Evolutionary conservation across 1,140 invertebrate species (phyloP).

Genomic region (Conopomorpha cramerella): DNA sequence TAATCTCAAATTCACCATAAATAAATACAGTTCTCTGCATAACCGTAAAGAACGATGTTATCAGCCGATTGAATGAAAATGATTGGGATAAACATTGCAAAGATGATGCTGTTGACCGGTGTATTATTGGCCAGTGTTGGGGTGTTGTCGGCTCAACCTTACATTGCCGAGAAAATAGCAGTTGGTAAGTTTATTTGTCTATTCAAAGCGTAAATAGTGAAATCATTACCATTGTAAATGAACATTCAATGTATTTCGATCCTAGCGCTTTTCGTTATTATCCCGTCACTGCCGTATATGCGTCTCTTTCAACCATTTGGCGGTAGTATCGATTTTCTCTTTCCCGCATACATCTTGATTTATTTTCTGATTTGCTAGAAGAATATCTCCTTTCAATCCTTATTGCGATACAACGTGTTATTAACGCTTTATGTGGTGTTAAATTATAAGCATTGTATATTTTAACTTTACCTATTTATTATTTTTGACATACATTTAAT

Average conservation of each 20-base stretch:
- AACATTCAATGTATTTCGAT: background rate
- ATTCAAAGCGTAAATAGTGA: background rate
- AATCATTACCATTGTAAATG: background rate
- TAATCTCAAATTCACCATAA: slow-evolving; percentile 12
- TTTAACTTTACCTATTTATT: too few relatives aligned
- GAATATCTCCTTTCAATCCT: too few relatives aligned
- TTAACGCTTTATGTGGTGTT: too few relatives aligned
- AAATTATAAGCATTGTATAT: too few relatives aligned
- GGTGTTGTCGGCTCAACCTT: slow-evolving; percentile 28
- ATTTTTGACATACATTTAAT: too few relatives aligned
- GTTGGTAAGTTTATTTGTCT: slow-evolving; percentile 34
- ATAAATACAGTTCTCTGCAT: background rate
- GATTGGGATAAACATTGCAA: slow-evolving; percentile 6
- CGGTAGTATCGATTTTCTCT: too few relatives aligned
- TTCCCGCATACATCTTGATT: too few relatives aligned
- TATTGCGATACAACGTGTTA: too few relatives aligned
- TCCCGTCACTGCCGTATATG: too few relatives aligned
- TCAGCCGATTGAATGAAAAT: slow-evolving; percentile 1
- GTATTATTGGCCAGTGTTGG: slow-evolving; percentile 28
- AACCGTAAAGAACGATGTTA: background rate
- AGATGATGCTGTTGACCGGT: slow-evolving; percentile 15
- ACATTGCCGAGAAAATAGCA: slow-evolving; percentile 39
- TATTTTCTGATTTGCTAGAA: too few relatives aligned
- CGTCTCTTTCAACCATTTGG: too few relatives aligned
- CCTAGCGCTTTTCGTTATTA: background rate